Evolutionary conservation across 2,113 vertebrate species (phyloP).

Genomic region (Mirounga angustirostris): DNA sequence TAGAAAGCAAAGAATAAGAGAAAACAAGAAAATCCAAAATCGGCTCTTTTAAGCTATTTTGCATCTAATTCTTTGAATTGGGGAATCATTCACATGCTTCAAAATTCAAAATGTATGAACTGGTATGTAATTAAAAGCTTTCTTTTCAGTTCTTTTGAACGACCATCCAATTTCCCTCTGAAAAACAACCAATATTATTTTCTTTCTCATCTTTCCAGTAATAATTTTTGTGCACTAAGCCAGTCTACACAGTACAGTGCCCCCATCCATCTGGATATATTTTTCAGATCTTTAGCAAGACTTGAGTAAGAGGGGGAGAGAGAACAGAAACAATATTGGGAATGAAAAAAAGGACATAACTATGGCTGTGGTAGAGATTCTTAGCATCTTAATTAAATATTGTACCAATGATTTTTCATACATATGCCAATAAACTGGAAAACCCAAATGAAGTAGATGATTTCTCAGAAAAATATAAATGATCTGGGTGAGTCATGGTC

Average conservation of each 20-base stretch:
- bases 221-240: background rate
- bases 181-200: background rate
- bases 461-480: conserved; percentile 14
- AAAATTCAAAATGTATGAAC: conserved; percentile 26
- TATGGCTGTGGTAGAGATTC: background rate
- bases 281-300: conserved; percentile 26
- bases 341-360: background rate
- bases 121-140: background rate
- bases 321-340: background rate
- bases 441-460: background rate
- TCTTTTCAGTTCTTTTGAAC: background rate
- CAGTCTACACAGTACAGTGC: background rate
- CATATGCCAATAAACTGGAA: background rate
- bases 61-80: conserved; percentile 15
- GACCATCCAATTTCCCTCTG: background rate
- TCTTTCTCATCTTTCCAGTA: background rate
- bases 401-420: background rate
- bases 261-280: background rate
- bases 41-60: background rate
- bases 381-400: background rate
- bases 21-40: background rate
- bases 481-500: background rate
- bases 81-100: background rate
- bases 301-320: too few relatives aligned
- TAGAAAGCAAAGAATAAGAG: background rate